Evolutionary conservation across 2,888 invertebrate species (phyloP), one percentile per base, ranked within the genome.

Genomic region (Dysmachus trigonus): DNA sequence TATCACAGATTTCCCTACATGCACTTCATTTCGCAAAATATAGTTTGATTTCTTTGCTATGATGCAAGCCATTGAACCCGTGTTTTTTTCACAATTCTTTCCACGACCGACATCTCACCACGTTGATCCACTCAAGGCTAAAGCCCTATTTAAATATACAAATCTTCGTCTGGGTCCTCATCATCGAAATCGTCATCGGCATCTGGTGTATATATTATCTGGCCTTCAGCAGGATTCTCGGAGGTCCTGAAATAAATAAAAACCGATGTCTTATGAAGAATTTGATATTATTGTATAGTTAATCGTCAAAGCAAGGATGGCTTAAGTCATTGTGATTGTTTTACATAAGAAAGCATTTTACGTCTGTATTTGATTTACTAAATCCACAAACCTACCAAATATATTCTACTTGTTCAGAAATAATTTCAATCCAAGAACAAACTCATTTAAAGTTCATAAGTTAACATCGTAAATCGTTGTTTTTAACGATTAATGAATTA

Each of bases 91-190:
- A 53, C 53, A 53, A 22, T 22, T 62, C 62, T 22, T 10, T 62
- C 22, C 10, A 22, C 18, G 62, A 62, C 18, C 0, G 62, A 62
- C 18, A 22, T 62, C 8, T 62, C 62, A 62, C 18, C 62, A 10
- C 62, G 62, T 18, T 62, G 33, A 73, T 73, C 27, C n/a, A 72
- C 30, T 30, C 31, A n/a, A 30, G 7, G 31, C n/a, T 30, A 41
- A 41, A 2, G 18, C 33, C 6, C 33, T 27, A 79, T 41, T 79
- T 92, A 95, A 89, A 96, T 94, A 92, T 95, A 95, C 87, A 97
- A 93, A 92, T 97, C 97, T 91, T 97, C 96, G 93, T 97, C 97
- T 1, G 97, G 97, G 92, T 97, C 96, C 92, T 97, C 97, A 89
- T 96, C 96, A 90, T 97, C 97, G 93, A 96, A 95, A 90, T 97